Evolutionary conservation across 2,888 invertebrate species (phyloP).

Genomic region (Pyrgus malvae): DNA sequence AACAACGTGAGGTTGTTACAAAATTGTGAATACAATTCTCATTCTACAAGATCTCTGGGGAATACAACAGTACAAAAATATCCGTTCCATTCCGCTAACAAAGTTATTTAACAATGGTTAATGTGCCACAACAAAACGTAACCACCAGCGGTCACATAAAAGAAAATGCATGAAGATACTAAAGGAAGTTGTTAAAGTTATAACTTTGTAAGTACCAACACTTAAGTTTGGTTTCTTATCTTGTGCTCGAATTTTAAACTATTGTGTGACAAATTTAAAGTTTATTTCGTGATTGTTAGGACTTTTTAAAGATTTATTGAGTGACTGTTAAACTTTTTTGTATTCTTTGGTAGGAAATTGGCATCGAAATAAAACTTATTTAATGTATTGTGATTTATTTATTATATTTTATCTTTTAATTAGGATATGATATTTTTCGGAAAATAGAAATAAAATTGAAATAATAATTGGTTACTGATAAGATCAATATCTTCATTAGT

Average conservation of each 20-base stretch:
- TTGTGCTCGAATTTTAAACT: not conserved
- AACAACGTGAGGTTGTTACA: not conserved
- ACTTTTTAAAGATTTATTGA: too few relatives aligned
- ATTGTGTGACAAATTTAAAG: not conserved
- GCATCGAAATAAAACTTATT: too few relatives aligned
- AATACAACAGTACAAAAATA: conserved; percentile 9
- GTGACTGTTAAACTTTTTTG: too few relatives aligned
- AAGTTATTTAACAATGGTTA: conserved; percentile 15
- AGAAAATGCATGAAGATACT: conserved; percentile 14
- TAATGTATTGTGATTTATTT: too few relatives aligned
- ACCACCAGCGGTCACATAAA: conserved; percentile 4
- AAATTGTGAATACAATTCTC: not conserved
- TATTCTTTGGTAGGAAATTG: too few relatives aligned
- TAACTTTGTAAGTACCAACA: conserved; percentile 19
- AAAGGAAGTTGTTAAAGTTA: conserved; percentile 10
- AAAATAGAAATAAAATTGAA: too few relatives aligned
- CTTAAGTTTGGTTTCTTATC: conserved; percentile 11
- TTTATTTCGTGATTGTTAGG: not conserved
- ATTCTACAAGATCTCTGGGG: not conserved
- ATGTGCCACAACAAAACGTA: conserved; percentile 13
- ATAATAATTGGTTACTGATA: too few relatives aligned
- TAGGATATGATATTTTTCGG: too few relatives aligned
- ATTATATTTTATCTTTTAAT: too few relatives aligned
- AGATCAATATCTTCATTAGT: too few relatives aligned
- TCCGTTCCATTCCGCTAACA: conserved; percentile 9